A percentile compares a stretch with the other conserved stretches of the same genome.
Evolutionary conservation across 1,140 invertebrate species (phyloP).

Genomic region (Phymastichus coffea): DNA sequence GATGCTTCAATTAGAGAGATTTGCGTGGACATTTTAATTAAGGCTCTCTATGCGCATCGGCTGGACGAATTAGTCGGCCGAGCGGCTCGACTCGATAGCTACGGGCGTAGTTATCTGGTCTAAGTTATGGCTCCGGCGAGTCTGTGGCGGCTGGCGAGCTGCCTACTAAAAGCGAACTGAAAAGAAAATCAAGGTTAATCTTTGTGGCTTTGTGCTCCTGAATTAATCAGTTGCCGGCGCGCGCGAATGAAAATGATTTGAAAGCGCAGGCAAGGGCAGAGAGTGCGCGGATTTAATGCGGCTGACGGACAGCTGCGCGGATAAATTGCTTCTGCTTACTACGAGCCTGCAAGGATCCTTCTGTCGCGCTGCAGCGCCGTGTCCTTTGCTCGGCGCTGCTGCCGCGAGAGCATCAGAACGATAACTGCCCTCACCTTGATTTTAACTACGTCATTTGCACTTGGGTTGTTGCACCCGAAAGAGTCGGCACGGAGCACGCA

Average conservation of each 20-base stretch:
- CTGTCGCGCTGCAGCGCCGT: too few species aligned
- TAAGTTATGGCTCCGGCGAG: background rate
- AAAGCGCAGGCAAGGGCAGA: too few species aligned
- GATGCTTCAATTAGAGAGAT: conserved; percentile 36
- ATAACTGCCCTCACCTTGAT: background rate
- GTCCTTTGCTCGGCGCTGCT: background rate
- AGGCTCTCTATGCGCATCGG: conserved; percentile 7
- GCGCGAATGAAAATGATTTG: too few species aligned
- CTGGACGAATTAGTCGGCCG: background rate
- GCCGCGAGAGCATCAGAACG: conserved; percentile 3
- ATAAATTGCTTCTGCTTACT: background rate
- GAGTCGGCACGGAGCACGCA: too few species aligned
- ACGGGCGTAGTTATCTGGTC: background rate
- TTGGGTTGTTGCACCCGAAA: too few species aligned
- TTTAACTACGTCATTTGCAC: too few species aligned
- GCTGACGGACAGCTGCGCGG: background rate
- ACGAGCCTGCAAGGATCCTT: conserved; percentile 5
- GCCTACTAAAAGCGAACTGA: background rate
- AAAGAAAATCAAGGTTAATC: background rate
- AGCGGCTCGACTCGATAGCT: too few species aligned
- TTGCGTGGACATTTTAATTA: conserved; percentile 42
- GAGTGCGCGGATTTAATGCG: too few species aligned
- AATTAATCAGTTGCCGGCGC: too few species aligned
- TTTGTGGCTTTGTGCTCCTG: too few species aligned
- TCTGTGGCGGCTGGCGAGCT: too few species aligned